Evolutionary conservation across 2,888 invertebrate species (phyloP).

Genomic region (Hypercompe scribonia): DNA sequence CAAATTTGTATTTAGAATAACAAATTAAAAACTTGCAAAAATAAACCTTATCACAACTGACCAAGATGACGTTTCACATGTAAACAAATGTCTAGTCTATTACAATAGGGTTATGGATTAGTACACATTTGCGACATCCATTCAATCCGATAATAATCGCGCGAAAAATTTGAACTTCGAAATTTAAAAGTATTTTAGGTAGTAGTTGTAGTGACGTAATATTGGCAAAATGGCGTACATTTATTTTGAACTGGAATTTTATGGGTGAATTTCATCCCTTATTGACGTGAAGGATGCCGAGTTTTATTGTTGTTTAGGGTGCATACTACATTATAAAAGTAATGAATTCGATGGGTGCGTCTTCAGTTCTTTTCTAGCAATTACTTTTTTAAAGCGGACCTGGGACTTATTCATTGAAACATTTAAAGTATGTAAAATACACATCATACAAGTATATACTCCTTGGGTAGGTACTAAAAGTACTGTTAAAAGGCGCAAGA

Average conservation of each 20-base stretch:
- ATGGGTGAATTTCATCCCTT: constrained; percentile 21
- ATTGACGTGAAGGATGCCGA: not conserved
- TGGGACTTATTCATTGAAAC: too few relatives aligned
- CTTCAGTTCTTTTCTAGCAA: not conserved
- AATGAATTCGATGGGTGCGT: not conserved
- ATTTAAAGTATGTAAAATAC: too few relatives aligned
- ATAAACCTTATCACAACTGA: not conserved
- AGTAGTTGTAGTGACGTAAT: constrained; percentile 18
- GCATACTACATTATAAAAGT: not conserved
- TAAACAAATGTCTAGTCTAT: not conserved
- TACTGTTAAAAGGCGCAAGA: too few relatives aligned
- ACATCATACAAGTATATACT: too few relatives aligned
- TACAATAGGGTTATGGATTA: constrained; percentile 42
- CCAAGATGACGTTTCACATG: not conserved
- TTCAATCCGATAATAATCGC: constrained; percentile 36
- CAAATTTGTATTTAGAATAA: not conserved
- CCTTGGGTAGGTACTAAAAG: too few relatives aligned
- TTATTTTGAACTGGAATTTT: constrained; percentile 17
- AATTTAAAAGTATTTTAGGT: not conserved
- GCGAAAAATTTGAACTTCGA: constrained; percentile 20
- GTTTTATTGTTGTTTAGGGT: constrained; percentile 13
- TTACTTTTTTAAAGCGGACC: too few relatives aligned
- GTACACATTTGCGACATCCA: constrained; percentile 48
- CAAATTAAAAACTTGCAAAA: not conserved
- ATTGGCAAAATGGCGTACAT: not conserved